A percentile compares a stretch with the other conserved stretches of the same genome.
These are phyloP conservation scores for Heliconius ethilla DNA, from an alignment of 2,888 invertebrate genomes.

Conservation along the genomic window DNA sequence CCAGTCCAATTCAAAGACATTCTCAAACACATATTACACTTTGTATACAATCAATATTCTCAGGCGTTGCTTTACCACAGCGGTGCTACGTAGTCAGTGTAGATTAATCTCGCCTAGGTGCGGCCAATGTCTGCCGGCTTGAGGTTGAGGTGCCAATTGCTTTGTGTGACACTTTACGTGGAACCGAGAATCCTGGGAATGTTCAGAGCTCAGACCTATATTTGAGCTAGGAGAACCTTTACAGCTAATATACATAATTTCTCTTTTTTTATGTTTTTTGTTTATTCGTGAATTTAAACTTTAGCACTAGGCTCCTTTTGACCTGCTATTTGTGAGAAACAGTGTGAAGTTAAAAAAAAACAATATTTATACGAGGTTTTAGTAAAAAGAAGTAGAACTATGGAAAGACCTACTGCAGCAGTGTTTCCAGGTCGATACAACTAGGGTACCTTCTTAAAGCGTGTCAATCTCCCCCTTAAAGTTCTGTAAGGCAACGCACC, in stretches of 20 bases:
- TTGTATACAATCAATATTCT: background rate
- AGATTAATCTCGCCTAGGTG: constrained; percentile 25
- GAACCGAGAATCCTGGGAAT: constrained; percentile 17
- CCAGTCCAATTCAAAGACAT: background rate
- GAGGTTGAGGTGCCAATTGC: constrained; percentile 27
- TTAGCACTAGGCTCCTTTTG: no score
- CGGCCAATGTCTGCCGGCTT: constrained; percentile 14
- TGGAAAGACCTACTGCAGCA: no score
- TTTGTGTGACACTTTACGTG: constrained; percentile 18
- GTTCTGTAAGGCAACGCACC: no score
- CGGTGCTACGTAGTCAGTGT: constrained; percentile 3
- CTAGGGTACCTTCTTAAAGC: no score
- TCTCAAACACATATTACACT: background rate
- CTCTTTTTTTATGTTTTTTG: background rate
- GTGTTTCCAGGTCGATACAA: no score
- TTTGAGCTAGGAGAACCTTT: background rate
- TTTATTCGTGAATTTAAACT: no score
- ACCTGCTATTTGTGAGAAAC: no score
- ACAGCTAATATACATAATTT: background rate
- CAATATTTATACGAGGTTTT: no score
- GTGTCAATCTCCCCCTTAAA: no score
- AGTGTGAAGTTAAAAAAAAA: no score
- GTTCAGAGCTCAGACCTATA: background rate
- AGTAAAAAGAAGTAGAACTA: no score
- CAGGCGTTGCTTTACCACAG: background rate